A percentile compares a stretch with the other conserved stretches of the same genome.
These are phyloP conservation scores for Pseudomyrmex flavicornis DNA, from an alignment of 1,140 invertebrate genomes.

Conservation along the genomic window DNA sequence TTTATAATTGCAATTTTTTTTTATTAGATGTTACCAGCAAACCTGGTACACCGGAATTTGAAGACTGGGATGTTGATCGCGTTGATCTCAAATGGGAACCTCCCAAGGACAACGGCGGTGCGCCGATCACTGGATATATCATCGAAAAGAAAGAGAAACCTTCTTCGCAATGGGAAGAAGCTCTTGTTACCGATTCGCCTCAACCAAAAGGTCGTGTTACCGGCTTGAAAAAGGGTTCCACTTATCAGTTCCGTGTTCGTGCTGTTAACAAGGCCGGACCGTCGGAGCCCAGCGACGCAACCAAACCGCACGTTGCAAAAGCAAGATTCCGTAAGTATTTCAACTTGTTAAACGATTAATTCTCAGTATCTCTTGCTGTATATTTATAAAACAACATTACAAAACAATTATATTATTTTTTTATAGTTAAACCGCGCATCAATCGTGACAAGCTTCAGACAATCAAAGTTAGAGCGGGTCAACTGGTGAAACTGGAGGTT, in stretches of 20 bases:
- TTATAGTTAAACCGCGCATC: conserved; percentile 94
- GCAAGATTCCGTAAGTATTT: conserved; percentile 92
- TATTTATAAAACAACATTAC: neutral
- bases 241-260: conserved; percentile 96
- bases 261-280: conserved; percentile 98
- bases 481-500: conserved; percentile 96
- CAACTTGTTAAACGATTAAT: neutral
- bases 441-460: conserved; percentile 96
- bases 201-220: conserved; percentile 93
- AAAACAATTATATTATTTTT: conserved; percentile 26
- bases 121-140: conserved; percentile 97
- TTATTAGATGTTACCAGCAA: conserved; percentile 92
- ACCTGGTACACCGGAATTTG: conserved; percentile 94
- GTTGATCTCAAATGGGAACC: conserved; percentile 97
- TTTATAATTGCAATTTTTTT: conserved; percentile 23
- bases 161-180: conserved; percentile 94
- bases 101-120: conserved; percentile 95
- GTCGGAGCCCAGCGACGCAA: conserved; percentile 95
- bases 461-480: conserved; percentile 95
- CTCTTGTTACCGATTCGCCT: conserved; percentile 91
- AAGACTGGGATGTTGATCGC: conserved; percentile 97
- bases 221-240: conserved; percentile 95
- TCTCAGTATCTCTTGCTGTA: neutral
- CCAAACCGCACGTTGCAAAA: conserved; percentile 95
- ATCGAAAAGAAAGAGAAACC: conserved; percentile 99